Base-by-base conservation (phyloP, 2,888 invertebrate genomes). In the Endomychus coccineus region DNA sequence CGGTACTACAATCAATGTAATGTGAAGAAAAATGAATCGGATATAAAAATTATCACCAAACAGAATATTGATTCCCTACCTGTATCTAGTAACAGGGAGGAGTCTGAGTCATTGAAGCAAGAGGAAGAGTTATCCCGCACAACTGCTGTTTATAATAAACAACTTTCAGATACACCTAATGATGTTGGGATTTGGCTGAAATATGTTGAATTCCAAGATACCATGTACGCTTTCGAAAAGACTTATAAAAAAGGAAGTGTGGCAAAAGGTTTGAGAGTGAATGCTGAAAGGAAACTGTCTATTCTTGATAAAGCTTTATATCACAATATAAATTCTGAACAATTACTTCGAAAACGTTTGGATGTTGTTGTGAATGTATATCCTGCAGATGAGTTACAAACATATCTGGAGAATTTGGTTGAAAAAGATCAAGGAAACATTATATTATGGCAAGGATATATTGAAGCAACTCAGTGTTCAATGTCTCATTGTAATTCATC, bases 401-500 rank as follows among this genome's bases (percentile, higher is more conserved):
- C 58, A 14, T 64, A 71, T 29, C 48, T 76, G 11, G 66, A 67
- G 48, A 52, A 50, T 25, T 51, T 72, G 15, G 59, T 75, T 1
- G 67, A 66, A 31, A 73, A 71, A 54, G 70, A 73, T 49, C 61
- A 66, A 27, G 58, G 56, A n/a, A 64, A 67, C 43, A 64, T 66
- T 15, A 61, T 66, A 28, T 54, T 71, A 32, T 74, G 74, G 75
- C 69, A 71, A 52, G 66, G 69, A 19, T 68, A 69, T 34, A 69
- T 74, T 14, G 70, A 69, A 56, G 62, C 68, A 2, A 68, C 65
- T 1, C 70, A 71, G 52, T 68, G 67, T 42, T 77, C 78, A 0
- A 74, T 79, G 70, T 74, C 78, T 0, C 70, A 77, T 38, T 79
- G 77, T 51, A 73, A 71, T 34, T 71, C 74, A 1, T 71, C 75